These are phyloP conservation scores for Sturmia bella DNA, from an alignment of 2,888 invertebrate species.

Conservation along the genomic window DNA sequence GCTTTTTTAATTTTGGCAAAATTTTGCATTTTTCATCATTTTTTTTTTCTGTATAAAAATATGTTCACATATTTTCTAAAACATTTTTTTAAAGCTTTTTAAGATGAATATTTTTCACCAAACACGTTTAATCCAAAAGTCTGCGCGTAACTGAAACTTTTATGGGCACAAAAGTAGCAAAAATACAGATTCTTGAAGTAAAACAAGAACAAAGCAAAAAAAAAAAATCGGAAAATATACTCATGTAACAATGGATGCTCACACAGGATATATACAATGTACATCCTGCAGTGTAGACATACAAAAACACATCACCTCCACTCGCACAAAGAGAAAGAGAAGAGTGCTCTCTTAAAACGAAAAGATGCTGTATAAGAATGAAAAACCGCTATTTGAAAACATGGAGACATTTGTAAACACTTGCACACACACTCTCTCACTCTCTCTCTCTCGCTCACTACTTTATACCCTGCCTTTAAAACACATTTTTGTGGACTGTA, in stretches of 20 bases:
- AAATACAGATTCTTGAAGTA: conserved; percentile 44
- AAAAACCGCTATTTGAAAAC: conserved; percentile 37
- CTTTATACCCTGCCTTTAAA: too few relatives aligned
- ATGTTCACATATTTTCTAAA: conserved; percentile 17
- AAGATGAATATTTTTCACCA: conserved; percentile 22
- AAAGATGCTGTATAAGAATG: conserved; percentile 46
- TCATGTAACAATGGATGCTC: conserved; percentile 51
- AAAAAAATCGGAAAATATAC: conserved; percentile 32
- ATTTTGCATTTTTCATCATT: conserved; percentile 22
- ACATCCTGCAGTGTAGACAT: conserved; percentile 46
- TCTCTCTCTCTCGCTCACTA: conserved; percentile 1
- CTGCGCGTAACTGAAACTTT: conserved; percentile 69
- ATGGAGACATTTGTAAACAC: conserved; percentile 41
- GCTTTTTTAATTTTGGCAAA: conserved; percentile 26
- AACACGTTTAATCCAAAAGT: conserved; percentile 69
- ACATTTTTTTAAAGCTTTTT: conserved; percentile 10
- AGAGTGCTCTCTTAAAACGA: conserved; percentile 11
- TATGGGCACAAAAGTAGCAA: conserved; percentile 43
- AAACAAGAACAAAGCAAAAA: neutral
- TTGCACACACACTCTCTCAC: neutral
- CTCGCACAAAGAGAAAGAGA: conserved; percentile 1
- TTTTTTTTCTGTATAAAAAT: conserved; percentile 37
- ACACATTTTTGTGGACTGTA: conserved; percentile 9
- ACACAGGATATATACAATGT: conserved; percentile 50
- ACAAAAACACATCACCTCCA: neutral